These are phyloP conservation scores for Motacilla alba DNA, from an alignment of 2,113 vertebrate species.

Conservation along the genomic window DNA sequence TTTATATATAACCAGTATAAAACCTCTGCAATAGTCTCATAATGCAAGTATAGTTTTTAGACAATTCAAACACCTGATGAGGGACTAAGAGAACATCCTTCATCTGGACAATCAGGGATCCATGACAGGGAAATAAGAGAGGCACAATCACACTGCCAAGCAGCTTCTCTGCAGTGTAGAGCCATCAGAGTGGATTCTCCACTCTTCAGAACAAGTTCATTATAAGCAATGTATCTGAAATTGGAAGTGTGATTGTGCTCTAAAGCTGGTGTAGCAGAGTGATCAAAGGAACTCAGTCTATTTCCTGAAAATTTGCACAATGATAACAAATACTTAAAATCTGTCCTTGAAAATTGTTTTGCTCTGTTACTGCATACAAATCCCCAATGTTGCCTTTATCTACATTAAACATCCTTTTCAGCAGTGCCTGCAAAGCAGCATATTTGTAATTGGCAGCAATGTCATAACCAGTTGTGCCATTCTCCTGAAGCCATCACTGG, in stretches of 20 bases:
- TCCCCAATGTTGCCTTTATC: background rate
- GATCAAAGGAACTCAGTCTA: background rate
- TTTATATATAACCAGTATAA: background rate
- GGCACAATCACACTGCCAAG: background rate
- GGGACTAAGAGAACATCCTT: background rate
- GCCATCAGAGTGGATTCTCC: background rate
- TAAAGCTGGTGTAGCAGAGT: background rate
- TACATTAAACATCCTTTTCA: background rate
- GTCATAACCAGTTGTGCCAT: background rate
- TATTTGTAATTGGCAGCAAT: background rate
- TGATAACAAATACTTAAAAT: background rate
- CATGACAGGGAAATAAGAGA: background rate
- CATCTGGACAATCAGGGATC: background rate
- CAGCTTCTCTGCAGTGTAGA: background rate
- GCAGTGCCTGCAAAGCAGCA: background rate
- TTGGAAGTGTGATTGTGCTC: background rate
- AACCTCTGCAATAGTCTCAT: background rate
- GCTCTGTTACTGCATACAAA: background rate
- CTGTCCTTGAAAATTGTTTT: background rate
- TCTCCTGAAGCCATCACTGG: background rate
- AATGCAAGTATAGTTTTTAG: background rate
- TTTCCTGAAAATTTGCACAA: background rate
- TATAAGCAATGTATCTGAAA: background rate
- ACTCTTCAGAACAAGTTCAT: background rate
- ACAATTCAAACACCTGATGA: background rate